Base-by-base conservation (phyloP, 1,140 invertebrate genomes). In the Bombus impatiens region DNA sequence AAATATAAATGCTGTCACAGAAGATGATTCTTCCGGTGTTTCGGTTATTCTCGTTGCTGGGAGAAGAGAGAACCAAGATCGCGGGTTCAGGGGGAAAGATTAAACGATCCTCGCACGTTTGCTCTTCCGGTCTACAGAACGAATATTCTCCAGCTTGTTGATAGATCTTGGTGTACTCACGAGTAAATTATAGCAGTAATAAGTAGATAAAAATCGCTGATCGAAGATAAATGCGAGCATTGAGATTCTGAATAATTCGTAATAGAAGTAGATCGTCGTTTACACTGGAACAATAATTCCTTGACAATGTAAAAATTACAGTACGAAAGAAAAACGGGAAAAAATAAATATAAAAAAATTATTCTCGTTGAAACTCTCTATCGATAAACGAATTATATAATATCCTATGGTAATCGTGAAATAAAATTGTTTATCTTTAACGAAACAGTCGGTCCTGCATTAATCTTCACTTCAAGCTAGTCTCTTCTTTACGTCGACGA, bases 381-480 rank as follows among this genome's bases (percentile, higher is more conserved):
- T n/a, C 76, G 40, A 42, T 37, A 12, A 77, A 77, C 53, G 32
- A 77, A 28, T 40, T 32, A 62, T n/a, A 62, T 40, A 28, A 4
- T 78, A n/a, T 65, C 62, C 42, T 75, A 47, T 35, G 13, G 40
- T 42, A 18, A 72, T 72, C 40, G 40, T 12, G 13, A 42, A 42
- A 72, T n/a, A 72, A 65, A n/a, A 42, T 74, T 44, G 53, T 77
- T 59, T 35, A 53, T 53, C 57, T 15, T 74, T 28, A 82, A 82
- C 12, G 40, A n/a, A 82, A 74, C 59, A 59, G 37, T 77, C 72
- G 40, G 28, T 84, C 62, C 42, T 35, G 22, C 88, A 90, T 88
- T 90, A 90, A 90, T 90, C 87, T 92, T 88, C 88, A 89, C 89
- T 91, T 91, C 78, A 89, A 90, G 88, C 78, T 22, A 88, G 71